Base-by-base conservation (phyloP, 2,888 invertebrate species). In the Galerucella calmariensis region DNA sequence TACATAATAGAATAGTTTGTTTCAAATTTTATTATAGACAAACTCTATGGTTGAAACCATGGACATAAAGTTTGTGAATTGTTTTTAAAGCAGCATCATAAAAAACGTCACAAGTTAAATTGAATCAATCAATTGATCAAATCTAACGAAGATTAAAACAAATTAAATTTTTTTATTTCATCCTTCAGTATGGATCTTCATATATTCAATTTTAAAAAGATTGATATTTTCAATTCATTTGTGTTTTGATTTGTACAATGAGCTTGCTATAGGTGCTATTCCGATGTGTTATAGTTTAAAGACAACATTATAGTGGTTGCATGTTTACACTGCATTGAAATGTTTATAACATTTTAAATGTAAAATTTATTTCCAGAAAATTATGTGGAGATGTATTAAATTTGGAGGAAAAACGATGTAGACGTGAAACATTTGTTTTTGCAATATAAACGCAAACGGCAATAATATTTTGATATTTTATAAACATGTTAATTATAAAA, bases 401-500 rank as follows among this genome's bases (percentile, higher is more conserved):
- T 65, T 65, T 46, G 46, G 24, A 59, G 67, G 44, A 51, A 58
- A 27, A 48, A n/a, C 35, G 67, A n/a, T 48, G 11, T 51, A 44
- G 51, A 61, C 24, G 51, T 27, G 65, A 65, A 16, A 66, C 20
- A 51, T 56, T 73, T 56, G 67, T 70, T 73, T 76, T 71, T 70
- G 75, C 74, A 77, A 79, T 81, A 76, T 76, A 77, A 73, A 81
- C 73, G 44, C 59, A 74, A 80, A 77, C 77, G 75, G 79, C 80
- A 81, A 81, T 82, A 82, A 79, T 77, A 66, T 78, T 76, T 80
- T 76, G 75, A 75, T 78, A 77, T 77, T 79, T 77, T 72, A 75
- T 79, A 74, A 80, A 77, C 73, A 78, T 80, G 79, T 80, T 82
- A 75, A 78, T 76, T 75, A 76, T 80, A 77, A 79, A 80, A 70